phyloP scores from a whole-genome alignment of 64 coral and sea anemone species.

The Anthopleura sola region DNA sequence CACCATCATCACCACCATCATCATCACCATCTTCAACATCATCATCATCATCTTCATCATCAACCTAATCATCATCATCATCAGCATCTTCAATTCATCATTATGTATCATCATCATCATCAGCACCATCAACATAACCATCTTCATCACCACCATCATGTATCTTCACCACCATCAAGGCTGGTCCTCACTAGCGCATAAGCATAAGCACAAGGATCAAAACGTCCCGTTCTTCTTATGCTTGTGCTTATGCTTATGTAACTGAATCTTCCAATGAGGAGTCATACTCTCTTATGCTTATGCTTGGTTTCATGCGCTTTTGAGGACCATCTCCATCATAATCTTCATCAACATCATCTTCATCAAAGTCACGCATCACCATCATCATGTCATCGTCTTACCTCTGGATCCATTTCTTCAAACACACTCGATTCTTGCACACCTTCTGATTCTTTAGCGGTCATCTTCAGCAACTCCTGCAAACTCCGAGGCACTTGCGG shows the following conservation, averaged over 20 bases:
- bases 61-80: no score
- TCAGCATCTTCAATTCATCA: not conserved
- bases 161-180: no score
- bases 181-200: no score
- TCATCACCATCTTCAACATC: no score
- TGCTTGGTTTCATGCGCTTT: no score
- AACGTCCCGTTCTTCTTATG: no score
- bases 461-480: constrained; percentile 42
- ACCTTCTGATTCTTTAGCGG: not conserved
- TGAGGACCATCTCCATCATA: not conserved
- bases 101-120: not conserved
- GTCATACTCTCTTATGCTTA: no score
- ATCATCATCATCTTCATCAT: no score
- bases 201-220: no score
- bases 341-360: not conserved
- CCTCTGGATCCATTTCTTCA: constrained; percentile 54
- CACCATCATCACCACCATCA: not conserved
- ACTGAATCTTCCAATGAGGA: no score
- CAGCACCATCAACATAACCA: not conserved
- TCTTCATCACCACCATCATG: not conserved
- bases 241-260: no score
- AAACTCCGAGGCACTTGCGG: constrained; percentile 35
- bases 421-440: constrained; percentile 14
- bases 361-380: not conserved
- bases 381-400: not conserved